Base-by-base conservation (phyloP, 2,113 vertebrate species). In the Pampusana beccarii region DNA sequence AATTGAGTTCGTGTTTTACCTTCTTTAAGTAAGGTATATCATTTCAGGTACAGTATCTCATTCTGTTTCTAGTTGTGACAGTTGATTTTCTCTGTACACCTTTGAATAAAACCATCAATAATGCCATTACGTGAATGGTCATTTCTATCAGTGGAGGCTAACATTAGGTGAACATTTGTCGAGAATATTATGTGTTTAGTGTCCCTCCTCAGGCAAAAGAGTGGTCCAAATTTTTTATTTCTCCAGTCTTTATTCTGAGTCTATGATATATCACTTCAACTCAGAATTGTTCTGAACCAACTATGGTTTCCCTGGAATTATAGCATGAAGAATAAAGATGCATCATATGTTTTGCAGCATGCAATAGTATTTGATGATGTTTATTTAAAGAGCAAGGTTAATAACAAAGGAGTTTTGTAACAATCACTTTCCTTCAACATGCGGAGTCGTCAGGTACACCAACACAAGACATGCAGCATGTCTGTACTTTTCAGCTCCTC, bases 351-450 rank as follows among this genome's bases (percentile, higher is more conserved):
- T 88, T 94, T 93, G 70, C 50, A 95, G 56, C 44, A 80, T 56
- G 60, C 61, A 96, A 77, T 66, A 79, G 20, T 81, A 54, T 97
- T 82, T 95, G 61, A 85, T 85, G 50, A 70, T 42, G 23, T 72
- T 84, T 79, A 38, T 83, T 79, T 93, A 89, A 92, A 92, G 40
- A 91, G 38, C 6, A 95, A 77, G 28, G n/a, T 86, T 95, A 96
- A 96, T 85, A 78, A 62, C 44, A 92, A 57, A 89, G 3, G 8
- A 3, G 3, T 34, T 91, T 87, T 77, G 34, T 53, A 82, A 60
- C n/a, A 51, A 83, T 57, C 13, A 14, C 13, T 92, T 93, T 57
- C 9, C 38, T 81, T 89, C 29, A 54, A 18, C 25, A 60, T 54
- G 8, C 23, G 20, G 11, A 79, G 13, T 33, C 78, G 51, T 69